Conservation (phyloP, 2,888 invertebrate species). For the Orgyia antiqua region DNA sequence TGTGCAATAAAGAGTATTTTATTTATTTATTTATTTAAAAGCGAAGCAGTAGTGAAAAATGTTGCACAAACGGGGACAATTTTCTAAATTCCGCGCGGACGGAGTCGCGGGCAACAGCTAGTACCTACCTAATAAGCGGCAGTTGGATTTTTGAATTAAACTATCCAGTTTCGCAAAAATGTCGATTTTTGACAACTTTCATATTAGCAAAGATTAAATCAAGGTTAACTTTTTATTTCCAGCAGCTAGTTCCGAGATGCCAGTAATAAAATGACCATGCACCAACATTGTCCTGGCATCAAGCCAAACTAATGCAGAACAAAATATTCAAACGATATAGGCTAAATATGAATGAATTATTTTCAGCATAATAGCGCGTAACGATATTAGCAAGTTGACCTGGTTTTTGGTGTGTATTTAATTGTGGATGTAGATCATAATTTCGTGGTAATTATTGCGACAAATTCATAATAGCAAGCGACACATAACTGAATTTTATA, state of each 20-base stretch:
- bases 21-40: too few relatives aligned
- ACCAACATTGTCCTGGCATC: constrained; percentile 32
- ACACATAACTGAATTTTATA: too few relatives aligned
- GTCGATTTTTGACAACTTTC: neutral
- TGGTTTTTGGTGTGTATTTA: constrained; percentile 17
- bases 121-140: too few relatives aligned
- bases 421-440: constrained; percentile 6
- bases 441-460: too few relatives aligned
- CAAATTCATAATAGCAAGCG: too few relatives aligned
- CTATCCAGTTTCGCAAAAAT: too few relatives aligned
- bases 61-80: too few relatives aligned
- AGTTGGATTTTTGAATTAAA: too few relatives aligned
- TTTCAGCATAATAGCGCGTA: constrained; percentile 21
- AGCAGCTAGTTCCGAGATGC: constrained; percentile 22
- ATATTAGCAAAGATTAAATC: constrained; percentile 15
- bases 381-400: constrained; percentile 23
- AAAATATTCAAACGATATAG: constrained; percentile 29
- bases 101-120: too few relatives aligned
- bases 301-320: constrained; percentile 39
- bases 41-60: too few relatives aligned
- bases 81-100: too few relatives aligned
- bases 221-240: constrained; percentile 27
- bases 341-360: constrained; percentile 32
- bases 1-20: too few relatives aligned
- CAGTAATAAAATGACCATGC: constrained; percentile 26